A percentile compares a stretch with the other conserved stretches of the same genome.
These are phyloP conservation scores for Macrosiphum euphorbiae DNA, from an alignment of 2,888 invertebrate genomes.

Conservation along the genomic window DNA sequence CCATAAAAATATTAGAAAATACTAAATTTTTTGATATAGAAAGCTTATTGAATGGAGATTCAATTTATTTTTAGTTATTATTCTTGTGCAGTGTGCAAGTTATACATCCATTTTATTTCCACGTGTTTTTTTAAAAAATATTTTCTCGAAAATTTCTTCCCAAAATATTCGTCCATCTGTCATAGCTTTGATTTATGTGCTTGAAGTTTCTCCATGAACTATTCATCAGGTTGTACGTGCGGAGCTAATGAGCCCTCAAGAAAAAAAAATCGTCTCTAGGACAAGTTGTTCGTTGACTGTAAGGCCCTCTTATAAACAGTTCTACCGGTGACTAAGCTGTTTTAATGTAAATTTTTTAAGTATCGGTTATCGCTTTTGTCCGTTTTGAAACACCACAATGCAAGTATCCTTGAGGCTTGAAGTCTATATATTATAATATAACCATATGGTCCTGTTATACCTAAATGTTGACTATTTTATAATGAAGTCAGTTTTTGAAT, in stretches of 20 bases:
- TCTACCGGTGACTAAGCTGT: neutral
- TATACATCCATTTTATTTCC: neutral
- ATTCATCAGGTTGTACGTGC: neutral
- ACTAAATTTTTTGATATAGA: neutral
- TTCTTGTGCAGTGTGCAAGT: neutral
- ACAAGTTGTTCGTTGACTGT: neutral
- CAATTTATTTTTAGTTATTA: slow-evolving; percentile 14
- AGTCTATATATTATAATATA: neutral
- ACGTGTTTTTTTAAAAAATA: neutral
- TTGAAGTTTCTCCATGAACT: slow-evolving; percentile 29
- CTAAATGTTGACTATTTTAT: neutral
- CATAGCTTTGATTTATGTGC: slow-evolving; percentile 42
- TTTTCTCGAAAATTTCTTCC: slow-evolving; percentile 30
- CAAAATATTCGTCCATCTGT: slow-evolving; percentile 46
- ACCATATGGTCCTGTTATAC: neutral
- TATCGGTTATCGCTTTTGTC: neutral
- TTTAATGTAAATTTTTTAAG: slow-evolving; percentile 27
- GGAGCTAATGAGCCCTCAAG: slow-evolving; percentile 3
- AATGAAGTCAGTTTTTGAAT: neutral
- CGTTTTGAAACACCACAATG: neutral
- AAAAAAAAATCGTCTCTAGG: neutral
- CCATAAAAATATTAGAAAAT: neutral
- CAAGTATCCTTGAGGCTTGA: slow-evolving; percentile 7
- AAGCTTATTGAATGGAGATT: neutral
- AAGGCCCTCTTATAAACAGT: neutral